Conservation (phyloP, 92 coral and sea anemone species). For the Galaxea fascicularis region DNA sequence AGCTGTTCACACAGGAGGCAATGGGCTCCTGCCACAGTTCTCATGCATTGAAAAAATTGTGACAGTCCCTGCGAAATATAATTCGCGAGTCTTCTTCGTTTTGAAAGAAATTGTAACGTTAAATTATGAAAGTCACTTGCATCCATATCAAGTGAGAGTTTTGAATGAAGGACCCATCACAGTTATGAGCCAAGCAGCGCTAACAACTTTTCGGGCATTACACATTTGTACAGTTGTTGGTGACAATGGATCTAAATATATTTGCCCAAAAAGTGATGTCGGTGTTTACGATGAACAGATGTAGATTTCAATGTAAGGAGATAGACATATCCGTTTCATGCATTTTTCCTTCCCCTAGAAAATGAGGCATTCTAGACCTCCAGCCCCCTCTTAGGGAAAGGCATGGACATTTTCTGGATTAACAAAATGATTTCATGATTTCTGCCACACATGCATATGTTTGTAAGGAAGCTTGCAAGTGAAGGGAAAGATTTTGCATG, state of each 20-base stretch:
- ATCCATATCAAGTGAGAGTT: slow-evolving; percentile 44
- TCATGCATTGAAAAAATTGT: slow-evolving; percentile 49
- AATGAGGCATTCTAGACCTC: slow-evolving; percentile 16
- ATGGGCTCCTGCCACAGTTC: slow-evolving; percentile 61
- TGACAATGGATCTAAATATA: slow-evolving; percentile 33
- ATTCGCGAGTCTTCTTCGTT: slow-evolving; percentile 40
- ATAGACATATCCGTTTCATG: slow-evolving; percentile 4
- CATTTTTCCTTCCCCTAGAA: not conserved
- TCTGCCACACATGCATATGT: not conserved
- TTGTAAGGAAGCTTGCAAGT: slow-evolving; percentile 1
- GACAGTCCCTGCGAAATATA: slow-evolving; percentile 49
- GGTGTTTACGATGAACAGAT: slow-evolving; percentile 60
- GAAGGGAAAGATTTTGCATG: too few relatives aligned
- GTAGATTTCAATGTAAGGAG: slow-evolving; percentile 14
- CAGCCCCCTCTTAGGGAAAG: not conserved
- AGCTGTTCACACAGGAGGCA: slow-evolving; percentile 54
- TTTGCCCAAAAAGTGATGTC: slow-evolving; percentile 57
- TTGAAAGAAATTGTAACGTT: slow-evolving; percentile 21
- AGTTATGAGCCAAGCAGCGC: slow-evolving; percentile 47
- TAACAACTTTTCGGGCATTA: slow-evolving; percentile 50
- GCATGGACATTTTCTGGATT: not conserved
- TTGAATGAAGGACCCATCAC: slow-evolving; percentile 27
- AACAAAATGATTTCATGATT: not conserved
- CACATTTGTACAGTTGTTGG: slow-evolving; percentile 44
- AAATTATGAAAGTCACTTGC: slow-evolving; percentile 54